Evolutionary conservation across 2,113 vertebrate genomes (phyloP).

Genomic region (Elgaria multicarinata): DNA sequence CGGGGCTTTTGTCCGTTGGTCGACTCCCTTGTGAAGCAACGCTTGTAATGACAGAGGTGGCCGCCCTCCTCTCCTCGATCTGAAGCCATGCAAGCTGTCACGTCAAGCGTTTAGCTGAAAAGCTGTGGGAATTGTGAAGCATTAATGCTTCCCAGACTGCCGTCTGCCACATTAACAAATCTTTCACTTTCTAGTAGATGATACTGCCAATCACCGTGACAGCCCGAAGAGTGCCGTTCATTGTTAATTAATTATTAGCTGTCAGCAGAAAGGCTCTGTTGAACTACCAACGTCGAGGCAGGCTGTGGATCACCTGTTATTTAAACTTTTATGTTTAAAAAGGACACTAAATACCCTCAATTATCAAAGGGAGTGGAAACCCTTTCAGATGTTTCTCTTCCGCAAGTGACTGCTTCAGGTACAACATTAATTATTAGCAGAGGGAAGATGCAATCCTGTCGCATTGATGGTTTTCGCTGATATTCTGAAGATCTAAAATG

Average conservation of each 20-base stretch:
- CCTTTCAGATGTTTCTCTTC: constrained; percentile 62
- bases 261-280: constrained; percentile 73
- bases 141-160: constrained; percentile 75
- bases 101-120: constrained; percentile 67
- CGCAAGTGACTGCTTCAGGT: constrained; percentile 61
- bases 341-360: constrained; percentile 74
- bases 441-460: constrained; percentile 55
- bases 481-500: constrained; percentile 50
- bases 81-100: constrained; percentile 64
- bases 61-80: constrained; percentile 44
- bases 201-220: constrained; percentile 76
- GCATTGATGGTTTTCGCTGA: constrained; percentile 56
- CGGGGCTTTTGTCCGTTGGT: background rate
- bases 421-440: constrained; percentile 68
- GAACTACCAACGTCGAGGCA: constrained; percentile 71
- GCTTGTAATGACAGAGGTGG: constrained; percentile 56
- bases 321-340: constrained; percentile 70
- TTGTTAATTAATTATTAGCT: constrained; percentile 84
- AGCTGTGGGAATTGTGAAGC: constrained; percentile 71
- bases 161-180: constrained; percentile 75
- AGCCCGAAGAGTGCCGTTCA: constrained; percentile 74
- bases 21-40: background rate
- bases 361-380: constrained; percentile 72
- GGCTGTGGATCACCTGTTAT: constrained; percentile 72
- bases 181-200: constrained; percentile 74